Conservation (phyloP, 2,113 vertebrate species). For the Burhinus oedicnemus region DNA sequence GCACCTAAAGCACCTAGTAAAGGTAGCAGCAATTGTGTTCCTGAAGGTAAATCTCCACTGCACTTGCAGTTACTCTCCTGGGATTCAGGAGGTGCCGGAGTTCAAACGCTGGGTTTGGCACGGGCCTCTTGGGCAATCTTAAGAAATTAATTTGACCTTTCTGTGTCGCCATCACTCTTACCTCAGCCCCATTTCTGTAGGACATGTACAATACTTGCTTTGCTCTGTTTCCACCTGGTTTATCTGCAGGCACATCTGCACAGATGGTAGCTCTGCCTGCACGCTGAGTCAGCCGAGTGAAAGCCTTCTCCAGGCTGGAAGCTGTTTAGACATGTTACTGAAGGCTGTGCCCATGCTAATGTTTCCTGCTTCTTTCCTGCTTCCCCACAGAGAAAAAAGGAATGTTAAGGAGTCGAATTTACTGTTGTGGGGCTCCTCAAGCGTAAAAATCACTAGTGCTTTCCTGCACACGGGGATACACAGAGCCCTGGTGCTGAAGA, state of each 20-base stretch:
- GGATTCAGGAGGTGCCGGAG: fast-evolving
- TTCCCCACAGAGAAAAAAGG: background rate
- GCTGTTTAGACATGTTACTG: background rate
- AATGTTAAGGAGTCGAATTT: background rate
- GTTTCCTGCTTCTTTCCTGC: background rate
- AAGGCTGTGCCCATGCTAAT: background rate
- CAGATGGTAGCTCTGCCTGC: background rate
- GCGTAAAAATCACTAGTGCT: background rate
- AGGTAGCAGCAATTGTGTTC: background rate
- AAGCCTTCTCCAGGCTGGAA: slow-evolving; percentile 1
- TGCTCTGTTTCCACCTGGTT: background rate
- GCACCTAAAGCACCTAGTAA: background rate
- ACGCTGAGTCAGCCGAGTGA: background rate
- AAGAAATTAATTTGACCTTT: background rate
- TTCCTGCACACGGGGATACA: background rate
- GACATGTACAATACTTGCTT: background rate
- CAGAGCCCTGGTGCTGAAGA: background rate
- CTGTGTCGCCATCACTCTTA: background rate
- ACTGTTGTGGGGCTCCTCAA: background rate
- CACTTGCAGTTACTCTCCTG: background rate
- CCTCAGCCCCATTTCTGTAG: background rate
- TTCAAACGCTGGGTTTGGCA: background rate
- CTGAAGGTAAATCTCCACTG: background rate
- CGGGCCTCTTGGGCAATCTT: background rate
- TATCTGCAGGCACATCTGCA: background rate